Base-by-base conservation (phyloP, 2,113 vertebrate genomes). In the Lophochroa leadbeateri region DNA sequence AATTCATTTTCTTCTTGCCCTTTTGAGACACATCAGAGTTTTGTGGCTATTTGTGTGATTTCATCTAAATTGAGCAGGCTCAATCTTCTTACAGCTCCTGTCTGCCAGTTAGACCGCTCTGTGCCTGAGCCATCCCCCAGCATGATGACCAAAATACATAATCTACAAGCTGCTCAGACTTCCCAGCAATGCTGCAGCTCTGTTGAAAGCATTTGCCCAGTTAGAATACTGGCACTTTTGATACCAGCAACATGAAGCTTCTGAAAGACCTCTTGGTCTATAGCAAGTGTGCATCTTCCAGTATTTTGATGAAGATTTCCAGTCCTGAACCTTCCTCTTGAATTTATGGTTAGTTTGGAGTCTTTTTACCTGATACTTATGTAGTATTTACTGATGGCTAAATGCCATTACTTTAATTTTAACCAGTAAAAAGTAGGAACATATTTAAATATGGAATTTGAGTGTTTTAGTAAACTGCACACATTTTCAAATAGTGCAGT, bases 381-480 rank as follows among this genome's bases (percentile, higher is more conserved):
- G 39, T 67, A 33, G 23, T 24, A 60, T 68, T 76, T 71, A 28
- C 39, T 79, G 58, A 31, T 76, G 31, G n/a, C 28, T 90, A 65
- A 88, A 77, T 52, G 69, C 24, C 24, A 12, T 37, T 75, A 64
- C 10, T 46, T 70, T 37, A 74, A 86, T 74, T 46, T 81, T 27
- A 91, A 63, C 11, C 20, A 24, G 53, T 24, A 64, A 93, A 92
- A 90, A 46, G 3, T 12, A 61, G 44, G 21, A 77, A 1, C 18
- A 41, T 80, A 60, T 90, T 50, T 91, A 93, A 87, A 86, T 77
- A 61, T 5, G 24, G 24, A 65, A 65, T 90, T 41, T 52, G 55
- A 77, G 25, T 49, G 60, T 86, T 93, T 74, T 67, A 88, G 86
- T 90, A 77, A 94, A 74, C 47, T 49, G 65, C 25, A 63, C 18